Base-by-base conservation (phyloP, 1,140 invertebrate species). In the Spodoptera litura region DNA sequence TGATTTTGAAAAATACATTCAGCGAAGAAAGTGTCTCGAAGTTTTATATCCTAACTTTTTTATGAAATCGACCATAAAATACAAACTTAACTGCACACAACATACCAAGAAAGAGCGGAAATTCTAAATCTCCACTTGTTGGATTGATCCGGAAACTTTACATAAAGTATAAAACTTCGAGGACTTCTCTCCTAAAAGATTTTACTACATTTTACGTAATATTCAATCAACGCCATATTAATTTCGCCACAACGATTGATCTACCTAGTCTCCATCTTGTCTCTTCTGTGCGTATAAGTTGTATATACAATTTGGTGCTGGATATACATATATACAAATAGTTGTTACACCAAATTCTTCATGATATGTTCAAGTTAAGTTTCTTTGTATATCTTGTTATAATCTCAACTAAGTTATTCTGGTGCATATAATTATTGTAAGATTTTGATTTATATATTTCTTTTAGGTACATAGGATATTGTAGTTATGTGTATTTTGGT, bases 221-320 rank as follows among this genome's bases (percentile, higher is more conserved):
- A 27, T 12, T 61, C 15, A 52, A 58, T 55, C 62, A 9, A 35
- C 68, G 84, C 84, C 84, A 85, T 85, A 85, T 75, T 76, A 81
- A 56, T 61, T 82, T 85, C 79, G 79, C 75, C 53, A 84, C 83
- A 83, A 83, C 87, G 84, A 88, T 82, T 76, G 53, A 38, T 71
- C 4, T 78, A 58, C 78, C 86, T 88, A 88, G 85, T 88, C 85
- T 83, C 53, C 55, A 56, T 86, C 85, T 88, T 62, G 85, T 88
- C 81, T 84, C 72, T 75, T 81, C 64, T 80, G 76, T 68, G 27
- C 66, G 72, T 77, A 80, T 87, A 82, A 81, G 78, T 81, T 85
- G 81, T 87, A 83, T 35, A 78, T 85, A 84, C 58, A 61, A 64
- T 80, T 78, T 85, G 83, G 81, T 87, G 83, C 83, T 85, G 68